phyloP scores from a whole-genome alignment of 1,140 invertebrate species.

The Leptinotarsa undecemlineata region DNA sequence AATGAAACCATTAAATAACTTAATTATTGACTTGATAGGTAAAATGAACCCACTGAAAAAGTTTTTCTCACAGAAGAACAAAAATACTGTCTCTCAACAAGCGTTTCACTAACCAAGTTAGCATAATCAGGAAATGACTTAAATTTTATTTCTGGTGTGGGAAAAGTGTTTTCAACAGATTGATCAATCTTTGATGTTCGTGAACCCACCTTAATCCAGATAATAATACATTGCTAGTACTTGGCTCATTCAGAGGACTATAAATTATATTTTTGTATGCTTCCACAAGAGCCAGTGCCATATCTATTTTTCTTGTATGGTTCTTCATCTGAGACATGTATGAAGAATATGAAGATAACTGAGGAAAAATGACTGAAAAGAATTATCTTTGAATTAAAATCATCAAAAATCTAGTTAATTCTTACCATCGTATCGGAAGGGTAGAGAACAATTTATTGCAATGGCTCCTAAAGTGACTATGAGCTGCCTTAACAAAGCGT shows the following conservation, averaged over 20 bases:
- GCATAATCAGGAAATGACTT: too few species aligned
- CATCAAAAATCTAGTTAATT: neutral
- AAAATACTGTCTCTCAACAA: too few species aligned
- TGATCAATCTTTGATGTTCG: too few species aligned
- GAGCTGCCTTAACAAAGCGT: conserved; percentile 57
- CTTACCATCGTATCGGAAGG: conserved; percentile 63
- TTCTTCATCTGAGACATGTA: conserved; percentile 61
- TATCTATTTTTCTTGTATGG: conserved; percentile 62
- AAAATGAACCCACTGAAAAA: too few species aligned
- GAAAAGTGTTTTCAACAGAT: too few species aligned
- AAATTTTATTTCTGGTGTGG: too few species aligned
- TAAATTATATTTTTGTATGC: conserved; percentile 70
- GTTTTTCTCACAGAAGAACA: too few species aligned
- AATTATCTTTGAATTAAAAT: neutral
- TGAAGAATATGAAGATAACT: conserved; percentile 63
- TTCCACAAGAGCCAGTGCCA: conserved; percentile 66
- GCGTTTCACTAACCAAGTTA: too few species aligned
- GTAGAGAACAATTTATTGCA: conserved; percentile 58
- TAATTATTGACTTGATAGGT: too few species aligned
- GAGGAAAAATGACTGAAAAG: conserved; percentile 66
- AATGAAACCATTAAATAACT: too few species aligned
- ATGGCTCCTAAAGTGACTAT: conserved; percentile 60
- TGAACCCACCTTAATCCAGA: conserved; percentile 58
- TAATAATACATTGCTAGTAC: conserved; percentile 57
- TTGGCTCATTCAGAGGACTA: conserved; percentile 60